Evolutionary conservation across 2,113 vertebrate species (phyloP), one percentile per base, ranked within the genome.

Genomic region (Actenoides lindsayi): DNA sequence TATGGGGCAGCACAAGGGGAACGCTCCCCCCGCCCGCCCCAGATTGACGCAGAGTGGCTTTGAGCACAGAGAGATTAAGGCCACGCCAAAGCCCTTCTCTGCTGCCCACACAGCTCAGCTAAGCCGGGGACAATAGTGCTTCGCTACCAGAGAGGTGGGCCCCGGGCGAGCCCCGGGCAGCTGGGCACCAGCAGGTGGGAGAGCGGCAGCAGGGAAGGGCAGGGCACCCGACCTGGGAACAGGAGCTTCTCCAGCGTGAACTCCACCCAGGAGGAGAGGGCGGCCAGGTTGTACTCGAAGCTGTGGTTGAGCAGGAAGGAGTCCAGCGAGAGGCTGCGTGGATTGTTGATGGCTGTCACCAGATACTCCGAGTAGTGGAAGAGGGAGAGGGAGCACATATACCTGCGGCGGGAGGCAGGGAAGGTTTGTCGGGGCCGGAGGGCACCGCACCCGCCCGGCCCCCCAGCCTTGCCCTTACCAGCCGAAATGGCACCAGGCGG

Each of bases 221-320:
- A 63, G 35, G 42, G 44, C 4, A 25, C 95, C 98, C 70, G 14
- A 99, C 99, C 99, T 99, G 99, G 99, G 94, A 98, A 98, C 5
- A 99, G 97, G 30, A 99, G 95, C 77, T 99, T 99, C 96, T 99
- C 99, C 70, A 99, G 96, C 0, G 98, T 99, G 97, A 99, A 99
- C 97, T 99, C 99, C 76, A 99, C 89, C 99, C 99, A 99, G 41
- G 99, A 99, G 4, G 99, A 99, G 59, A 99, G 70, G 1, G 99
- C 99, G 0, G 99, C 99, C 83, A 99, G 93, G 2, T 98, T 99
- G 93, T 99, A 99, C 96, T 99, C 99, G 87, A 99, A 82, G 30
- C 99, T 99, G 98, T 99, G 99, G 96, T 99, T 99, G 92, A 99
- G 98, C 50, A 99, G 98, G 93, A 99, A 99, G 4, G 99, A 99